Evolutionary conservation across 2,888 invertebrate genomes (phyloP), one percentile per base, ranked within the genome.

Genomic region (Xestoiulus laeticollis): DNA sequence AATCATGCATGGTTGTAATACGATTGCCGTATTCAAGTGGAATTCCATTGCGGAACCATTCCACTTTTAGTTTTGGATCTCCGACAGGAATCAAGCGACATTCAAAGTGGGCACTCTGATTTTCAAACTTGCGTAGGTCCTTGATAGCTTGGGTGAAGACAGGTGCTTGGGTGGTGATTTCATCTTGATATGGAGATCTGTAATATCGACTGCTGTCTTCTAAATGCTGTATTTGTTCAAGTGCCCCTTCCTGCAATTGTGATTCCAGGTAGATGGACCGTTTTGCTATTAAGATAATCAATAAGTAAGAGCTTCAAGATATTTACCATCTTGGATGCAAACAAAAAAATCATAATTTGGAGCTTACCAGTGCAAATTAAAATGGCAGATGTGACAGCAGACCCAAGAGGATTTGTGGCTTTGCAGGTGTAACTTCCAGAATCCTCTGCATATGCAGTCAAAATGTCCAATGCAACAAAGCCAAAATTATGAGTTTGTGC

Each of bases 401-500:
- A 96, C 78, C 99, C 99, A 22, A 97, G 94, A 87, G 96, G 96
- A 91, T 99, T 99, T 87, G 95, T 95, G 1, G 99, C 98, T 91
- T 97, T 95, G 92, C 98, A 97, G 0, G 98, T 98, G 92, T 99
- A 99, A 0, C 96, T 96, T 85, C 99, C 99, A 22, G 97, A 96
- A 93, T 99, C 99, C 92, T 99, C 99, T 12, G 98, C 97, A 91
- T 98, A 95, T 88, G 97, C 96, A 90, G 98, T 96, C 94, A 98
- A 95, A 90, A 99, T 98, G 91, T 99, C 99, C 88, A 99, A 93
- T 33, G 98, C 97, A 19, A 99, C 98, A 92, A 98, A 99, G 83
- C 99, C 99, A 92, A 99, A 99, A 92, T 97, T 99, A 91, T 98
- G 97, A 12, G 97, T 97, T 92, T 98, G 97, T 16, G 97, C 96